Conservation (phyloP, 92 coral and sea anemone genomes). For the Zoanthus solanderi region DNA sequence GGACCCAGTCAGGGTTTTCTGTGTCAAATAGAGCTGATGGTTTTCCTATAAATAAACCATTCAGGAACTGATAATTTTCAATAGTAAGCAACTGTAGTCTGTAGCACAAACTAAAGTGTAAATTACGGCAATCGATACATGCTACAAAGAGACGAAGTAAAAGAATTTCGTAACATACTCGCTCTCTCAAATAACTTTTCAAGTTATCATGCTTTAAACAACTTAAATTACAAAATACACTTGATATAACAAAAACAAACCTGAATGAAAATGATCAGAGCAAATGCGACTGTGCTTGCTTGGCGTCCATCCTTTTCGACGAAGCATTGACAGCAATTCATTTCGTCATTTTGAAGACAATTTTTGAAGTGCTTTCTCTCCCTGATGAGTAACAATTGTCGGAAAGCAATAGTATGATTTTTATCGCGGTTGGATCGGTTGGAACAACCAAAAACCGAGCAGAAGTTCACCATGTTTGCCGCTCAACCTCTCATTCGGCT, state of each 20-base stretch:
- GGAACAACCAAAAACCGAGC: not conserved
- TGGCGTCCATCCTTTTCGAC: not conserved
- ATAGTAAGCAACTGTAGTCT: too few relatives aligned
- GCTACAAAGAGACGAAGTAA: too few relatives aligned
- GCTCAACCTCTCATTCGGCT: too few relatives aligned
- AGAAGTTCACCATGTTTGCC: not conserved
- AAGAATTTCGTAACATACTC: too few relatives aligned
- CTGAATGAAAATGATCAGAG: not conserved
- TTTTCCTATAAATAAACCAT: not conserved
- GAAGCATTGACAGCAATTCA: not conserved
- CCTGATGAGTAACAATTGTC: not conserved
- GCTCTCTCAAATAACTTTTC: too few relatives aligned
- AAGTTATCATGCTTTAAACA: too few relatives aligned
- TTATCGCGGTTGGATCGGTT: constrained; percentile 14
- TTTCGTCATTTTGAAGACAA: not conserved
- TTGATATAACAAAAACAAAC: not conserved
- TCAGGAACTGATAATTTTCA: too few relatives aligned
- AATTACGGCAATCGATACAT: too few relatives aligned
- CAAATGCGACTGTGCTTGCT: not conserved
- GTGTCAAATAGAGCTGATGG: not conserved
- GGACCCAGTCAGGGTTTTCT: constrained; percentile 9
- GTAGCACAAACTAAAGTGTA: too few relatives aligned
- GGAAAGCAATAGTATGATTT: not conserved
- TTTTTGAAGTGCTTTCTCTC: not conserved
- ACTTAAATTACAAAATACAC: too few relatives aligned